Percentiles rank a stretch among this genome's conserved stretches.
phyloP scores from a whole-genome alignment of 2,888 invertebrate species.

The Orthosia cruda region DNA sequence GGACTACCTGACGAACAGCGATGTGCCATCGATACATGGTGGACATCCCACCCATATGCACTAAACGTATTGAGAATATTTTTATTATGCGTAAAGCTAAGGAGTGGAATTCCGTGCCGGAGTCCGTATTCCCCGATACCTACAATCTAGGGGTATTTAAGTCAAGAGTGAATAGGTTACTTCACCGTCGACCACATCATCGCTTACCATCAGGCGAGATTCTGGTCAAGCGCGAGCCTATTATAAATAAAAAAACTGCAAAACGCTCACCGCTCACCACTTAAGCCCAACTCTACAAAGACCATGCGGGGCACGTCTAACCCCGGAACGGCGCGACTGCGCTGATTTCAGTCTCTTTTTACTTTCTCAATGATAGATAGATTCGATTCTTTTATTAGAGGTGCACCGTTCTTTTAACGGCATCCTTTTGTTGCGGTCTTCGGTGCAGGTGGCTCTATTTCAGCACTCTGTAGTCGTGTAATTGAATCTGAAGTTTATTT shows the following conservation, averaged over 20 bases:
- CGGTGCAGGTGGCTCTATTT: conserved; percentile 52
- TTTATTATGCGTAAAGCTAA: no score
- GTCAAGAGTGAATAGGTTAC: no score
- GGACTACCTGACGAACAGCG: no score
- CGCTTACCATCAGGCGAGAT: not conserved
- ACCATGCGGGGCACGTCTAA: conserved; percentile 86
- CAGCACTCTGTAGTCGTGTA: conserved; percentile 69
- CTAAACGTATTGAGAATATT: no score
- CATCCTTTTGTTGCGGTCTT: conserved; percentile 78
- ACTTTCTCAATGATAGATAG: conserved; percentile 85
- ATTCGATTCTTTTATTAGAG: conserved; percentile 87
- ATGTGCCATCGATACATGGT: no score
- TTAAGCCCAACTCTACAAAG: conserved; percentile 65
- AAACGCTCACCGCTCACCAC: conserved; percentile 54
- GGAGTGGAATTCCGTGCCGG: no score
- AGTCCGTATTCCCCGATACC: no score
- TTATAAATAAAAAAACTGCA: not conserved
- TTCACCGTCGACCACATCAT: not conserved
- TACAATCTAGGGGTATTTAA: no score
- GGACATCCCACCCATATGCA: no score
- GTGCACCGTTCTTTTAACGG: conserved; percentile 77
- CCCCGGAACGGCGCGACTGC: conserved; percentile 81
- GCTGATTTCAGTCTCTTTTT: conserved; percentile 87
- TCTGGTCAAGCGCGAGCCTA: no score
- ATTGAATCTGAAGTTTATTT: conserved; percentile 72